Base-by-base conservation (phyloP, 2,888 invertebrate genomes). In the Trichogramma evanescens region DNA sequence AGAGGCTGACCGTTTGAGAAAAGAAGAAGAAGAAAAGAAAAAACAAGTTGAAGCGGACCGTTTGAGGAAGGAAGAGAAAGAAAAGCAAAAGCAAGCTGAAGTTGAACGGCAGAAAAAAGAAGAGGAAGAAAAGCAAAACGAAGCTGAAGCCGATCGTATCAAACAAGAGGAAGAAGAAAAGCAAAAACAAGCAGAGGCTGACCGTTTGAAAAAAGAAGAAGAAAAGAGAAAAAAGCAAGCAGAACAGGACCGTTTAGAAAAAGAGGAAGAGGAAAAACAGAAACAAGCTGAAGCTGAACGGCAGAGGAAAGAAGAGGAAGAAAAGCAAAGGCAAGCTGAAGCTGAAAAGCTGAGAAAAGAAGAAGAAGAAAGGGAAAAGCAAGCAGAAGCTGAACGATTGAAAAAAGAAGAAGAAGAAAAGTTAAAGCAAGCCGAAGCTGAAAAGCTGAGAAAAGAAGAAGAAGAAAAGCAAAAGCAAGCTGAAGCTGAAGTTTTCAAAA, bases 121-220 rank as follows among this genome's bases (percentile, higher is more conserved):
- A 52, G 59, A 67, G 13, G 63, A 54, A 44, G 59, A 58, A 74
- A 76, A 41, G 76, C 75, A 40, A 75, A 75, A 56, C 74, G 78
- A 41, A 69, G n/a, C 49, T 1, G 65, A 66, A 43, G n/a, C n/a
- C n/a, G n/a, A n/a, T n/a, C 61, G 63, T 2, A 2, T n/a, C 9
- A 26, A n/a, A 26, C 56, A 38, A 54, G 53, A 59, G 7, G 51
- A 65, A 54, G 54, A 56, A 49, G 59, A 67, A 63, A 53, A 52
- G 10, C 5, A 54, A 44, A 58, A 62, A 56, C 26, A 42, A 26
- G 8, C 38, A 45, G 39, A 46, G 63, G 48, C 49, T 51, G 63
- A 65, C 57, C 45, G 54, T 9, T 5, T 50, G 44, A 58, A 61
- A 54, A 40, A 42, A 38, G 8, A 43, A 45, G 40, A 50, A 52